Evolutionary conservation across 1,140 invertebrate species (phyloP).

Genomic region (Heliconius hewitsoni): DNA sequence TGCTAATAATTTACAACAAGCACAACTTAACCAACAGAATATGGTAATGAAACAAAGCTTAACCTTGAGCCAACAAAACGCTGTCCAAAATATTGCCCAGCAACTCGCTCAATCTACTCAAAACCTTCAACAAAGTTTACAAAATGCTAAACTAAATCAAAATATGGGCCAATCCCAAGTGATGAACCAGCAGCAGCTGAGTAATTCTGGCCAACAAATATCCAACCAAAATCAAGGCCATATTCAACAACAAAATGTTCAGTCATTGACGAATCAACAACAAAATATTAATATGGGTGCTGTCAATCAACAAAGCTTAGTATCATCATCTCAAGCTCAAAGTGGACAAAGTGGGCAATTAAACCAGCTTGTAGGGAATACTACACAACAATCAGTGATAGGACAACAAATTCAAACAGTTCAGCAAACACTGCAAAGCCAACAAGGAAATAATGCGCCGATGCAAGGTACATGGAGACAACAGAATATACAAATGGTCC

Average conservation of each 20-base stretch:
- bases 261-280: constrained; percentile 68
- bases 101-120: constrained; percentile 75
- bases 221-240: constrained; percentile 62
- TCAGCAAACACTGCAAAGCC: constrained; percentile 69
- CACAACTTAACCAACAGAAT: constrained; percentile 69
- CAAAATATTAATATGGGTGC: constrained; percentile 75
- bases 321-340: constrained; percentile 64
- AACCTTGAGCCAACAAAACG: constrained; percentile 70
- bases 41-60: constrained; percentile 71
- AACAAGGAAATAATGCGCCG: constrained; percentile 63
- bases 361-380: constrained; percentile 64
- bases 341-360: constrained; percentile 59
- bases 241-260: constrained; percentile 73
- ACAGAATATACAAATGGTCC: constrained; percentile 79
- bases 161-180: constrained; percentile 65
- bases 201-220: constrained; percentile 63
- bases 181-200: constrained; percentile 67
- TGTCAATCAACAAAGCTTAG: constrained; percentile 65
- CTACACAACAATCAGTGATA: constrained; percentile 64
- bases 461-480: constrained; percentile 79
- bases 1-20: constrained; percentile 73
- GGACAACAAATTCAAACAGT: constrained; percentile 71
- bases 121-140: constrained; percentile 68
- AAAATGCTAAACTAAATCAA: constrained; percentile 72
- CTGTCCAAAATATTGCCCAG: constrained; percentile 77